Base-by-base conservation (phyloP, 2,888 invertebrate species). In the Tenthredo livida region DNA sequence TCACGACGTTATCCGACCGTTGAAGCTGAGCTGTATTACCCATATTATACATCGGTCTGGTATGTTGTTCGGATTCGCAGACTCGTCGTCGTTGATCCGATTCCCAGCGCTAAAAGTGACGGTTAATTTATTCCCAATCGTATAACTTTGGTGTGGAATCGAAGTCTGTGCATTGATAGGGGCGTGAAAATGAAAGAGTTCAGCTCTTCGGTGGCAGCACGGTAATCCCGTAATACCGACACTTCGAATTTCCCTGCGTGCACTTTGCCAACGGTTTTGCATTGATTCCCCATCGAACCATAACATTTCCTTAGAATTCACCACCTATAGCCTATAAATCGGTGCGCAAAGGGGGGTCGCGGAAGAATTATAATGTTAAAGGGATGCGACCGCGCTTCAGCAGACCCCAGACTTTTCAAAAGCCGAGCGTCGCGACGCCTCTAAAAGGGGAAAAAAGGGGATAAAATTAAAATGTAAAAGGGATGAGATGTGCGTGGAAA, bases 391-490 rank as follows among this genome's bases (percentile, higher is more conserved):
- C 91, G 87, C 85, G 87, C 78, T 87, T 86, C 87, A 86, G 86
- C 73, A 78, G n/a, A 10, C 58, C 80, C 80, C 80, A 80, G 80
- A 80, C 80, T 90, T 92, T 91, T 91, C 91, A 90, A 92, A 91
- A 90, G 91, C 90, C 90, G 88, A 83, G 83, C 83, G 67, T 65
- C 83, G 70, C 67, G 70, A 83, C 47, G 83, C 67, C 83, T 67
- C 83, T 70, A 70, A 83, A 83, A 70, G 83, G 83, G 88, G 87
- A 90, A 90, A 90, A 92, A 92, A 92, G 91, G 92, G 92, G 91
- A 92, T 91, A 70, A 92, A 92, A 92, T 92, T 92, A 92, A 92
- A 92, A 92, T 92, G 92, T 92, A 92, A 92, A 92, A 92, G 92
- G 92, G 92, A 92, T 92, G 92, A 83, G 83, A 92, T 92, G 91